Evolutionary conservation across 2,113 vertebrate species (phyloP).

Genomic region (Ornithorhynchus anatinus): DNA sequence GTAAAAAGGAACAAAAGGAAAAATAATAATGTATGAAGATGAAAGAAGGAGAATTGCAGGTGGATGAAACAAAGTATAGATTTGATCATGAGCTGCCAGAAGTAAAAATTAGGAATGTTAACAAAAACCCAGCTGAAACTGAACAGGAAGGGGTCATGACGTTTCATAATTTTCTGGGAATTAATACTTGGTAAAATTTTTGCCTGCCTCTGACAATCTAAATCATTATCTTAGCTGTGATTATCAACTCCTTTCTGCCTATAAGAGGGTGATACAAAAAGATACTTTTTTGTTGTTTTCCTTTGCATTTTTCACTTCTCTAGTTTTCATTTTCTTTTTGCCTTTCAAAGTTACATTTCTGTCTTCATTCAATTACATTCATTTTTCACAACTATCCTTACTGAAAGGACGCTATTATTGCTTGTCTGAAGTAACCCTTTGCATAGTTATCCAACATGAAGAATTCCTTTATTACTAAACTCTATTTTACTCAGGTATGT

Average conservation of each 20-base stretch:
- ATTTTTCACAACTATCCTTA: slow-evolving; percentile 33
- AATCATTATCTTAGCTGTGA: background rate
- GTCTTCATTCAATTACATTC: slow-evolving; percentile 18
- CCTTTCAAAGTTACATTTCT: background rate
- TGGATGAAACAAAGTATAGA: background rate
- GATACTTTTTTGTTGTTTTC: background rate
- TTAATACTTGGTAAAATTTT: background rate
- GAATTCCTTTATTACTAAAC: background rate
- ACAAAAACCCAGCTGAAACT: background rate
- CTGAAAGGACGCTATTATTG: background rate
- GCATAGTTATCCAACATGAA: slow-evolving; percentile 29
- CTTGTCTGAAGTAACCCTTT: background rate
- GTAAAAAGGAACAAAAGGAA: background rate
- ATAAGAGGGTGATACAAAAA: background rate
- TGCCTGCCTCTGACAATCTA: background rate
- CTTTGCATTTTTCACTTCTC: background rate
- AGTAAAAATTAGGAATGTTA: background rate
- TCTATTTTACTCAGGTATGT: background rate
- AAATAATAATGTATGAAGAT: background rate
- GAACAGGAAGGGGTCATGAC: background rate
- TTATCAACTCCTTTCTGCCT: background rate
- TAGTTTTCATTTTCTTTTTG: slow-evolving; percentile 30
- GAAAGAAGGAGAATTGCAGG: background rate
- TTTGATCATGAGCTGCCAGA: background rate
- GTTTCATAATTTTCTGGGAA: background rate